Evolutionary conservation across 2,113 vertebrate genomes (phyloP).

Genomic region (Cheirogaleus medius): DNA sequence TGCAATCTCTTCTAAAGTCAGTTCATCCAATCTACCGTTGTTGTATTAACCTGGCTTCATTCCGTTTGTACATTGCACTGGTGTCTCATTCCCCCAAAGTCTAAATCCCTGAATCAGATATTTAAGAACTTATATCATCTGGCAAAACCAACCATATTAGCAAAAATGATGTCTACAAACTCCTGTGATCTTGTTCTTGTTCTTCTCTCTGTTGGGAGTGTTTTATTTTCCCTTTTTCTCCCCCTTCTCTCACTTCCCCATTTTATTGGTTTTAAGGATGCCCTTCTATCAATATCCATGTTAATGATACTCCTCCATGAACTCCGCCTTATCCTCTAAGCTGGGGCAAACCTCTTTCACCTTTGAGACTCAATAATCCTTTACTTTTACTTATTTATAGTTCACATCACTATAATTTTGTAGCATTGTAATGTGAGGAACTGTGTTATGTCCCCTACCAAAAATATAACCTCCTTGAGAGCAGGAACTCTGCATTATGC

Average conservation of each 20-base stretch:
- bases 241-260: background rate
- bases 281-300: background rate
- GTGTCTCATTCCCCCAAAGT: background rate
- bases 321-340: background rate
- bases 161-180: background rate
- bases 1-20: background rate
- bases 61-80: background rate
- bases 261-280: background rate
- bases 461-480: background rate
- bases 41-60: background rate
- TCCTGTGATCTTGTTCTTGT: background rate
- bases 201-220: background rate
- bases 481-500: background rate
- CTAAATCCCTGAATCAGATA: background rate
- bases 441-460: background rate
- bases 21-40: background rate
- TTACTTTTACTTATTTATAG: constrained; percentile 3
- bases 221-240: background rate
- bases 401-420: background rate
- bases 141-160: background rate
- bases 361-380: background rate
- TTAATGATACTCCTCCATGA: background rate
- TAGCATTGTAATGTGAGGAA: background rate
- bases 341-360: background rate
- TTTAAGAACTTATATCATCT: background rate